Conservation (phyloP, 2,888 invertebrate species). For the Steinernema hermaphroditum region DNA sequence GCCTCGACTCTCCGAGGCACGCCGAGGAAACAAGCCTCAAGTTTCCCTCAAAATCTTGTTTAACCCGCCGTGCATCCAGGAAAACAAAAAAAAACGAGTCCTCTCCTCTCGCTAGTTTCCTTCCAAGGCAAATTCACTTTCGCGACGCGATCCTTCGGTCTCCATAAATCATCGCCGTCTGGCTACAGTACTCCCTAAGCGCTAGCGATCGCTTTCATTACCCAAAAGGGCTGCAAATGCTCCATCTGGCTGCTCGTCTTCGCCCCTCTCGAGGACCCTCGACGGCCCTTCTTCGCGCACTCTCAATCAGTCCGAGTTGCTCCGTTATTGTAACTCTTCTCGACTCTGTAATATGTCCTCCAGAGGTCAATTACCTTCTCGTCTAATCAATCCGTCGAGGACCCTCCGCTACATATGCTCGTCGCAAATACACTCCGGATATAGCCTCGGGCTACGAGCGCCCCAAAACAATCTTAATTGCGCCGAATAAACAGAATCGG, state of each 20-base stretch:
- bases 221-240: constrained; percentile 23
- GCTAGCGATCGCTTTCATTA: constrained; percentile 16
- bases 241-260: constrained; percentile 27
- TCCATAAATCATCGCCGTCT: constrained; percentile 16
- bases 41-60: no score
- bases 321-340: constrained; percentile 27
- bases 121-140: constrained; percentile 3
- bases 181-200: constrained; percentile 15
- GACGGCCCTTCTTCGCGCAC: constrained; percentile 27
- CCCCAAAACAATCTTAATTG: constrained; percentile 17
- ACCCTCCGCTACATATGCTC: constrained; percentile 9
- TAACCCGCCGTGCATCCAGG: no score
- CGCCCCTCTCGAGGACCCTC: constrained; percentile 11
- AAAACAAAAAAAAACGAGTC: no score
- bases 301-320: constrained; percentile 8
- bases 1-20: no score
- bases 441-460: constrained; percentile 7
- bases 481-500: constrained; percentile 23
- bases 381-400: constrained; percentile 23
- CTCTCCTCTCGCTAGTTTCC: no score
- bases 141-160: no score
- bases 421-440: constrained; percentile 3
- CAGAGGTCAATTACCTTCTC: constrained; percentile 13
- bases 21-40: no score
- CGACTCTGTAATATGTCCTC: constrained; percentile 20